Conservation (phyloP, 1,140 invertebrate genomes). For the Megathymus violae region DNA sequence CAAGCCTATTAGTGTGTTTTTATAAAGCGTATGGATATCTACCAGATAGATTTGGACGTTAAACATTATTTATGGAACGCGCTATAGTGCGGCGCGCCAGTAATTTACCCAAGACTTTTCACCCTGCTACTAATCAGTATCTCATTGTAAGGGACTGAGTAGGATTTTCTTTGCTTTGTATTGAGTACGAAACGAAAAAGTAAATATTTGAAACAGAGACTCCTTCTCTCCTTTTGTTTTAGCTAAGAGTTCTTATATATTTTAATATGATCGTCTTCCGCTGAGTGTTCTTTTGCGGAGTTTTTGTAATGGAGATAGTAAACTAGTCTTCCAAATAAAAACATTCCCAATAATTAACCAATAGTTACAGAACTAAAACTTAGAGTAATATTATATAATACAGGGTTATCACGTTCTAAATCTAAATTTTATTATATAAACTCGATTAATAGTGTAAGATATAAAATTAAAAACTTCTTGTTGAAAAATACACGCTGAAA, state of each 20-base stretch:
- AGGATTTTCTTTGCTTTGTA: constrained; percentile 16
- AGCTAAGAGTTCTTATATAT: background rate
- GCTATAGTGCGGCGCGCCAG: background rate
- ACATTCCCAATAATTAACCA: no score
- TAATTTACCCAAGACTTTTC: background rate
- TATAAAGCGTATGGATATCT: no score
- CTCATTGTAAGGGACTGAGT: constrained; percentile 18
- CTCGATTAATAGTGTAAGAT: no score
- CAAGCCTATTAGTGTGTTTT: no score
- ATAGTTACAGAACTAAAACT: no score
- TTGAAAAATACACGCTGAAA: no score
- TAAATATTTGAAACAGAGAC: constrained; percentile 21
- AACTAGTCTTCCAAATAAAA: no score
- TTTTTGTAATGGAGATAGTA: background rate
- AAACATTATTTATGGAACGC: background rate
- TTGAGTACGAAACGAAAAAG: constrained; percentile 21
- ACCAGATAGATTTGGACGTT: background rate
- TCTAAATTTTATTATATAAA: no score
- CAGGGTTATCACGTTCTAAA: no score
- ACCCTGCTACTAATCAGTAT: constrained; percentile 21
- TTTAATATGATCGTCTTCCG: background rate
- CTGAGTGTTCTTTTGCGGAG: background rate
- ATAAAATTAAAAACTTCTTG: no score
- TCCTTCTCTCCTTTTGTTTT: constrained; percentile 11
- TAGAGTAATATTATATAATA: no score